Evolutionary conservation across 2,888 invertebrate species (phyloP).

Genomic region (Icerya purchasi): DNA sequence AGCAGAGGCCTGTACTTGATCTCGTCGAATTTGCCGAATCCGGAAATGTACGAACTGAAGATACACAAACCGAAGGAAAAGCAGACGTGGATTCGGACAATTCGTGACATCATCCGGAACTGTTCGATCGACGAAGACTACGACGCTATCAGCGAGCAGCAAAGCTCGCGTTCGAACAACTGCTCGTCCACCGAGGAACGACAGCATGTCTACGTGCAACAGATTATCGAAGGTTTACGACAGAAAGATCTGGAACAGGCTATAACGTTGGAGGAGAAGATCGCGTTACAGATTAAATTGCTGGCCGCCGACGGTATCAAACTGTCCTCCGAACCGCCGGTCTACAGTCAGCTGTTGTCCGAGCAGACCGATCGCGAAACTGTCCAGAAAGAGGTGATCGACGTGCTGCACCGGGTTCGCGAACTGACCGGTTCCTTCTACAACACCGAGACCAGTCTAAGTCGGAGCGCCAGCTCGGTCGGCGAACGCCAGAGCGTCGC

Average conservation of each 20-base stretch:
- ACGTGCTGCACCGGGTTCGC: slow-evolving; percentile 47
- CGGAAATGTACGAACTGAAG: slow-evolving; percentile 90
- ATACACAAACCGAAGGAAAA: slow-evolving; percentile 72
- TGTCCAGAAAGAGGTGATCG: slow-evolving; percentile 62
- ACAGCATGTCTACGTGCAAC: not conserved
- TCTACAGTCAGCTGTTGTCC: slow-evolving; percentile 49
- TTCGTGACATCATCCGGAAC: slow-evolving; percentile 60
- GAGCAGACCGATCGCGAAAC: slow-evolving; percentile 55
- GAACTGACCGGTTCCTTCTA: slow-evolving; percentile 51
- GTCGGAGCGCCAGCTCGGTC: slow-evolving; percentile 78
- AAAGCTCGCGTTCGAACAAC: not conserved
- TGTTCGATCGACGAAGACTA: slow-evolving; percentile 68
- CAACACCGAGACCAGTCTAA: slow-evolving; percentile 52
- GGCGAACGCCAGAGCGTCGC: slow-evolving; percentile 76
- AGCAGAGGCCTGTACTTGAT: slow-evolving; percentile 77
- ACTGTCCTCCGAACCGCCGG: slow-evolving; percentile 37
- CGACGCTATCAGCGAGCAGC: slow-evolving; percentile 23
- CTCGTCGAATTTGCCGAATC: slow-evolving; percentile 71
- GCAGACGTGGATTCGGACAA: slow-evolving; percentile 69
- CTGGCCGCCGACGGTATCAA: slow-evolving; percentile 39
- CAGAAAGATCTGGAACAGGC: slow-evolving; percentile 77
- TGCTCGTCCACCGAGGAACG: not conserved
- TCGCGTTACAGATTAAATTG: slow-evolving; percentile 57
- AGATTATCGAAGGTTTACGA: slow-evolving; percentile 41
- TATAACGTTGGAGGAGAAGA: slow-evolving; percentile 66